Evolutionary conservation across 2,797 vertebrate species (phyloP), one percentile per base, ranked within the genome.

Genomic region (Dermochelys coriacea): DNA sequence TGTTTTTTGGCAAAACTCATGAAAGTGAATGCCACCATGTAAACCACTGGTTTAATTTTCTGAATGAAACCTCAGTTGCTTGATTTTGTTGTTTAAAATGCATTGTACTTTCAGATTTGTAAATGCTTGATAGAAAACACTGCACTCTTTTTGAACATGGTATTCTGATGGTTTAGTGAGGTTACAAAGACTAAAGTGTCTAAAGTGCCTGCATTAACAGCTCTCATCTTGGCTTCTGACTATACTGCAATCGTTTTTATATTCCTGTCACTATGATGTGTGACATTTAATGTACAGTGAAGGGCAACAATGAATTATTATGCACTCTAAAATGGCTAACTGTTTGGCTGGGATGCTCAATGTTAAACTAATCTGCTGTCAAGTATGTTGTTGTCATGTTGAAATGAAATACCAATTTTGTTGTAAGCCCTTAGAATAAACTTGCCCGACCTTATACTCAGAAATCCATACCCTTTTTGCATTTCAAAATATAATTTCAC

Each of bases 301-400:
- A 98, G 94, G 94, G 71, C 92, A 97, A 84, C 88, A 96, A 51
- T 95, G 87, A 97, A 95, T 98, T 97, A 97, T 95, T 96, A 96
- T 97, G 59, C 50, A 91, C 83, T 97, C 89, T 96, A 91, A 97
- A 96, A 91, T 95, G 92, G 88, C 94, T 95, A 95, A 96, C 80
- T 97, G 47, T 93, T 98, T 98, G 98, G 81, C 79, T 97, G 49
- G 88, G 89, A 71, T 97, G 77, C 90, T 97, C 89, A 94, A 15
- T 93, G 84, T 94, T 98, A 93, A 97, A 94, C 68, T 96, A 97
- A 96, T 97, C 91, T 94, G 29, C 78, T 96, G 93, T 96, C 95
- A 96, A 81, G 89, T 96, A 93, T 50, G 80, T 71, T 90, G 54
- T 89, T 96, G 79, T 85, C 94, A 96, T 83, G 77, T 54, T 94